Evolutionary conservation across 1,140 invertebrate genomes (phyloP), one percentile per base, ranked within the genome.

Genomic region (Aphaenogaster floridana): DNA sequence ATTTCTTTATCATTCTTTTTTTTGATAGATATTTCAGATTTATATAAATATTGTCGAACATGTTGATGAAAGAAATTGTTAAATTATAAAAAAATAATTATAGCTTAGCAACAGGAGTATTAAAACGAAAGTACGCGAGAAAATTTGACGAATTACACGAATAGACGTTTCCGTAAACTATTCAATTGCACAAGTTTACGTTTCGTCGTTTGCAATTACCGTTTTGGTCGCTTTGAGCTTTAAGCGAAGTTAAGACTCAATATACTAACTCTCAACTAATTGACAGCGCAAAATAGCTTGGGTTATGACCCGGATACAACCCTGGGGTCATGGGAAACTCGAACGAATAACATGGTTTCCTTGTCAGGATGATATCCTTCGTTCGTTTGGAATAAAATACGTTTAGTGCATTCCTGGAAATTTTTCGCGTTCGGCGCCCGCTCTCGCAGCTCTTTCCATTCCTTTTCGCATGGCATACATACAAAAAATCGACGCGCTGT

Each of bases 261-360:
- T 57, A 81, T 57, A 69, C 36, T 81, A 64, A 71, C 79, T 71
- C 66, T 69, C 66, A 71, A 81, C 66, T 81, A 81, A 81, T 81
- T 81, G 50, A 71, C 71, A 81, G 64, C 42, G n/a, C n/a, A 74
- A 84, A 74, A 84, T 76, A 48, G 45, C 17, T 21, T 8, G 17
- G 17, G 59, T 57, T 57, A 48, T 39, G n/a, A 42, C 39, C 59
- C 17, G 28, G 34, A 48, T 42, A 28, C 15, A 59, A 45, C 17
- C n/a, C n/a, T 42, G 45, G 11, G 69, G 42, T 39, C n/a, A 28
- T 17, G 13, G 34, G 36, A 71, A 84, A 84, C 69, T 74, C 21
- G 0, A 54, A 45, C 17, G 8, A 39, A 61, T 69, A 80, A 71
- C 34, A 45, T 28, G 17, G 36, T 71, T 54, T 71, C 13, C 78